Evolutionary conservation across 2,113 vertebrate genomes (phyloP).

Genomic region (Pseudorasbora parva): DNA sequence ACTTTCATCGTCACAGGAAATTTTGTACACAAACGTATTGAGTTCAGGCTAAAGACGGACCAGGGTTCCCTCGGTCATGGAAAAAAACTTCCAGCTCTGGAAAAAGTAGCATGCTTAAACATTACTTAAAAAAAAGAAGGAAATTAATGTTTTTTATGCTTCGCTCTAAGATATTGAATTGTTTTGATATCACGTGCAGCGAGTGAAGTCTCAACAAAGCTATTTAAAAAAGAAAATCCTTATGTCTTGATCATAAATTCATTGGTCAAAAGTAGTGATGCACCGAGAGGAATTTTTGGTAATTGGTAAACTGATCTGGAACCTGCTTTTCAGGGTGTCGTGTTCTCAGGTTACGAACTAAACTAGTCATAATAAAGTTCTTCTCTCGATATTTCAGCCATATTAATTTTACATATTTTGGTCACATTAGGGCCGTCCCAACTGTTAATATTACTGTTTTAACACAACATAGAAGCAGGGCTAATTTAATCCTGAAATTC

Average conservation of each 20-base stretch:
- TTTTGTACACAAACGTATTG: background rate
- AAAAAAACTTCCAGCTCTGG: background rate
- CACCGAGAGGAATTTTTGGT: too few relatives aligned
- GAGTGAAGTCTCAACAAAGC: background rate
- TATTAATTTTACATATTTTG: background rate
- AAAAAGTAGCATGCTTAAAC: background rate
- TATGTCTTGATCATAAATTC: background rate
- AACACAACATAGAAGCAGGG: background rate
- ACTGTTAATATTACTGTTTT: background rate
- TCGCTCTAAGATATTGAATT: background rate
- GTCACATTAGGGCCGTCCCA: background rate
- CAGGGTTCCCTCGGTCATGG: background rate
- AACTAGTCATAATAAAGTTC: too few relatives aligned
- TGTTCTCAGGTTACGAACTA: too few relatives aligned
- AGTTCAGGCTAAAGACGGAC: background rate
- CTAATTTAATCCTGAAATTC: background rate
- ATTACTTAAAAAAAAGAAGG: too few relatives aligned
- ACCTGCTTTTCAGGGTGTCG: too few relatives aligned
- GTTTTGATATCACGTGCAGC: background rate
- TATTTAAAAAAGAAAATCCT: background rate
- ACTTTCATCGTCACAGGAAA: slow-evolving; percentile 5
- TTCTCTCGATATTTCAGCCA: too few relatives aligned
- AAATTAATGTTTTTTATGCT: too few relatives aligned
- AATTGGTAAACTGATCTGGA: too few relatives aligned
- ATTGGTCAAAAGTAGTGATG: background rate